Evolutionary conservation across 1,140 invertebrate species (phyloP).

Genomic region (Bombus sylvicola): DNA sequence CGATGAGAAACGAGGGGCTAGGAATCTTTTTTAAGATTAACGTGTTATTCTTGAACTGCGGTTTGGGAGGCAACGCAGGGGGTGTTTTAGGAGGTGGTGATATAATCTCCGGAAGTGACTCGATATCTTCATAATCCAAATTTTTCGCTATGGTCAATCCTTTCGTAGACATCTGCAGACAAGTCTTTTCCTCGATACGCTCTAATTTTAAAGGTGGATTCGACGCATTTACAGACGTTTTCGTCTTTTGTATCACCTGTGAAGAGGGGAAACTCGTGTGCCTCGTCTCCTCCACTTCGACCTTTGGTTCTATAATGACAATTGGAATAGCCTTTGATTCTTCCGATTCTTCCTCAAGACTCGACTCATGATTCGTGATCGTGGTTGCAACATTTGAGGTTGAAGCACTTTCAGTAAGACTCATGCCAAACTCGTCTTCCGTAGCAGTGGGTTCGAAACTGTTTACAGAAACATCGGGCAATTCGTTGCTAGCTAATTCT

Average conservation of each 20-base stretch:
- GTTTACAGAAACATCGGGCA: slow-evolving; percentile 27
- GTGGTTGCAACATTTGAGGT: slow-evolving; percentile 2
- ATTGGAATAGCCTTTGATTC: slow-evolving; percentile 76
- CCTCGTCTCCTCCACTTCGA: slow-evolving; percentile 54
- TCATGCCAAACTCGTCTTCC: slow-evolving; percentile 77
- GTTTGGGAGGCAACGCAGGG: slow-evolving; percentile 88
- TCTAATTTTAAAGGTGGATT: slow-evolving; percentile 72
- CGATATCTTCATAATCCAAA: slow-evolving; percentile 84
- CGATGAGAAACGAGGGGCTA: slow-evolving; percentile 85
- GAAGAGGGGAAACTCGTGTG: slow-evolving; percentile 17
- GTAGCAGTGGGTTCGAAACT: slow-evolving; percentile 68
- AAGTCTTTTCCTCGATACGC: slow-evolving; percentile 78
- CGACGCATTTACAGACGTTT: slow-evolving; percentile 38
- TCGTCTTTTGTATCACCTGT: slow-evolving; percentile 22
- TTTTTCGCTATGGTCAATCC: slow-evolving; percentile 83
- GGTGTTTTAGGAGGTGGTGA: slow-evolving; percentile 83
- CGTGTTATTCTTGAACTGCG: slow-evolving; percentile 85
- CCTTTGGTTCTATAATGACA: slow-evolving; percentile 79
- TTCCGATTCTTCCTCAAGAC: slow-evolving; percentile 67
- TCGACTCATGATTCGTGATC: slow-evolving; percentile 52
- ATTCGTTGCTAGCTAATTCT: slow-evolving; percentile 39
- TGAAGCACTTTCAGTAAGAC: slow-evolving; percentile 55
- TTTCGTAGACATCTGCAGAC: slow-evolving; percentile 77
- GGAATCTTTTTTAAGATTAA: slow-evolving; percentile 83
- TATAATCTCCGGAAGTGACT: slow-evolving; percentile 77